Evolutionary conservation across 2,888 invertebrate genomes (phyloP).

Genomic region (Phortica magna): DNA sequence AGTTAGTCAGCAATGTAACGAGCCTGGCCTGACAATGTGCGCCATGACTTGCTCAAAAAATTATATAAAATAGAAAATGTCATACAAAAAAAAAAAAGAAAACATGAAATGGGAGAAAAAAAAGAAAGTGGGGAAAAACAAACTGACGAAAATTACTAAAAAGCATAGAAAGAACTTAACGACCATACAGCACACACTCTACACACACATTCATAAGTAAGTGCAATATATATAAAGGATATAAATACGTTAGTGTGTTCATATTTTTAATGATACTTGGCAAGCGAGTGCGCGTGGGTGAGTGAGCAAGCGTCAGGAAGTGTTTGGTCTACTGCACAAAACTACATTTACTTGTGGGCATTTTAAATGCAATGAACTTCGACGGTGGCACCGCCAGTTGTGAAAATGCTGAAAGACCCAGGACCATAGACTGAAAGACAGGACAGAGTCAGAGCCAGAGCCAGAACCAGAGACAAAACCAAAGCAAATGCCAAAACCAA

Average conservation of each 20-base stretch:
- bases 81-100: not conserved
- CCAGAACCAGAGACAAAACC: not conserved
- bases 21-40: not conserved
- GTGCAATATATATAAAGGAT: conserved; percentile 58
- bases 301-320: not conserved
- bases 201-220: not conserved
- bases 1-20: not conserved
- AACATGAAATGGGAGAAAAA: too few relatives aligned
- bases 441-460: not conserved
- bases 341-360: conserved; percentile 33
- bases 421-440: too few relatives aligned
- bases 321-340: conserved; percentile 17
- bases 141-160: not conserved
- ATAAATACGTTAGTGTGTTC: conserved; percentile 47
- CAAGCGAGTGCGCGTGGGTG: conserved; percentile 50
- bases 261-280: conserved; percentile 72
- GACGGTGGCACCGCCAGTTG: conserved; percentile 36
- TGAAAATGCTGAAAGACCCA: not conserved
- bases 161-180: too few relatives aligned
- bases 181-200: not conserved
- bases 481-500: not conserved
- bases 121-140: not conserved
- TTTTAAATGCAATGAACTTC: conserved; percentile 65
- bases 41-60: not conserved
- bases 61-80: not conserved